Evolutionary conservation across 2,113 vertebrate genomes (phyloP).

Genomic region (Nerophis lumbriciformis): DNA sequence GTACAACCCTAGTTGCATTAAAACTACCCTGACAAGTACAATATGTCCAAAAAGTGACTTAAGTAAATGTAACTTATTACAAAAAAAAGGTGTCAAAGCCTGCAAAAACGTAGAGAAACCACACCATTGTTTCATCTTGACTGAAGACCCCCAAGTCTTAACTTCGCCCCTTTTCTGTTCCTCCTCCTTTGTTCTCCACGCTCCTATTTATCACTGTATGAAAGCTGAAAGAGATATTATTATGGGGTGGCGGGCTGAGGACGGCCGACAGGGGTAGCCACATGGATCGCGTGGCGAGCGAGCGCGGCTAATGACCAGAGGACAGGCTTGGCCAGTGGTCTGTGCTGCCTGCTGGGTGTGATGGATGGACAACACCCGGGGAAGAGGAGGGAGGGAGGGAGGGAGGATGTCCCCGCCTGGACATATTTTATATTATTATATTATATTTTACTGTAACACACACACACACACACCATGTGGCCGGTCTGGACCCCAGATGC

Average conservation of each 20-base stretch:
- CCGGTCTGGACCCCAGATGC: too few relatives aligned
- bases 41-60: background rate
- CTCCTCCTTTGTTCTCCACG: slow-evolving; percentile 95
- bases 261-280: slow-evolving; percentile 99
- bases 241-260: slow-evolving; percentile 88
- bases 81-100: background rate
- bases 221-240: slow-evolving; percentile 99
- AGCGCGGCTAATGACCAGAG: slow-evolving; percentile 97
- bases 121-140: slow-evolving; percentile 23
- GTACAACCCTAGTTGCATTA: too few relatives aligned
- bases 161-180: slow-evolving; percentile 79
- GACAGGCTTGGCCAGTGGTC: slow-evolving; percentile 99
- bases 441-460: slow-evolving; percentile 29
- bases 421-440: slow-evolving; percentile 49
- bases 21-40: too few relatives aligned
- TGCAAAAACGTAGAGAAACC: background rate
- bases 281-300: slow-evolving; percentile 99
- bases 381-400: slow-evolving; percentile 9
- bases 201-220: slow-evolving; percentile 99
- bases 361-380: slow-evolving; percentile 92
- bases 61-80: background rate
- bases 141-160: slow-evolving; percentile 45
- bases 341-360: slow-evolving; percentile 89
- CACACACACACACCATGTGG: too few relatives aligned
- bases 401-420: slow-evolving; percentile 26